phyloP scores from a whole-genome alignment of 1,140 invertebrate genomes.

The Zaprionus gabonicus region DNA sequence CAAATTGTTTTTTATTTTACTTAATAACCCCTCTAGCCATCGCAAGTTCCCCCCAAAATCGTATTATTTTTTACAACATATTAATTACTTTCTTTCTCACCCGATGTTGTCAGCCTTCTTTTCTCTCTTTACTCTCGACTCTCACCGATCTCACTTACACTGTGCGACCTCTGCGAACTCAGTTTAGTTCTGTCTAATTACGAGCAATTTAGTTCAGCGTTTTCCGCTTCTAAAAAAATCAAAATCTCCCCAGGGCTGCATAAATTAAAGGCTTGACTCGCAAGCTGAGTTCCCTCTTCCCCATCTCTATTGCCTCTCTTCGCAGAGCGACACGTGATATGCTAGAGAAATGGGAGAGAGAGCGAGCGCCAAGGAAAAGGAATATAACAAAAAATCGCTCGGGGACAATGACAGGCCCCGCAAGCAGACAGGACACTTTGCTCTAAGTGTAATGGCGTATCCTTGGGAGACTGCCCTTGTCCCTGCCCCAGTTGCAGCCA shows the following conservation, averaged over 20 bases:
- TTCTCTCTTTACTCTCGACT: not conserved
- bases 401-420: constrained; percentile 69
- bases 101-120: too few relatives aligned
- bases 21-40: too few relatives aligned
- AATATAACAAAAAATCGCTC: constrained; percentile 75
- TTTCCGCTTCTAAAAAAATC: constrained; percentile 51
- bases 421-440: constrained; percentile 65
- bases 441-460: constrained; percentile 63
- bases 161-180: not conserved
- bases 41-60: not conserved
- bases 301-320: not conserved
- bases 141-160: constrained; percentile 62
- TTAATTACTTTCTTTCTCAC: not conserved
- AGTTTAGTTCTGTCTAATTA: constrained; percentile 46
- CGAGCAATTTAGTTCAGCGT: constrained; percentile 45
- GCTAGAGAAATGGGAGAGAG: constrained; percentile 37
- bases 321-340: constrained; percentile 42
- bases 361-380: constrained; percentile 13
- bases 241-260: constrained; percentile 78
- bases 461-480: constrained; percentile 65
- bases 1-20: too few relatives aligned
- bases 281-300: constrained; percentile 35
- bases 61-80: not conserved
- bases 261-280: constrained; percentile 79
- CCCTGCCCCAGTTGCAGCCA: not conserved